Conservation (phyloP, 2,797 vertebrate genomes). For the Harpagifer antarcticus region DNA sequence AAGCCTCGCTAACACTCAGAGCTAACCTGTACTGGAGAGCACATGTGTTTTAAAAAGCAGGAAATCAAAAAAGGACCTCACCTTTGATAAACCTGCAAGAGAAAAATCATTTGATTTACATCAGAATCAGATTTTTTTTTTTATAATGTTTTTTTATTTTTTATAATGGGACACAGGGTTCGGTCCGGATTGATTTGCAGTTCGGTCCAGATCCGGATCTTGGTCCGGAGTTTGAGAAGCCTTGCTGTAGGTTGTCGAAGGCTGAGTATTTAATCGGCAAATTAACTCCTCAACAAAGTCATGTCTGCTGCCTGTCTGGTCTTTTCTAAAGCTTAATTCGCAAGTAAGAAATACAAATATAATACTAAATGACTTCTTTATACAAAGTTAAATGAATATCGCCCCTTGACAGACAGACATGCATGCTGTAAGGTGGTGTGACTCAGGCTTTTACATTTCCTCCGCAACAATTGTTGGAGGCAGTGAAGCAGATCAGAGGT, state of each 20-base stretch:
- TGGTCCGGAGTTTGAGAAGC: too few species aligned
- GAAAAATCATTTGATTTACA: too few species aligned
- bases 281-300: conserved; percentile 32
- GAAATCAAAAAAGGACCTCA: too few species aligned
- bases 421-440: conserved; percentile 30
- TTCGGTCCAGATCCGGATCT: too few species aligned
- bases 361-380: conserved; percentile 26
- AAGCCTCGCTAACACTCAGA: too few species aligned
- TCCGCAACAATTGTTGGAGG: conserved; percentile 46
- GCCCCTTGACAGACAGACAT: conserved; percentile 39
- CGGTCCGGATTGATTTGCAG: too few species aligned
- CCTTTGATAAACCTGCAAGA: too few species aligned
- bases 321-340: conserved; percentile 15
- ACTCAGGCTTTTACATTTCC: conserved; percentile 42
- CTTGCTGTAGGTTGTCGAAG: conserved; percentile 32
- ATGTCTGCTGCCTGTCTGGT: conserved; percentile 17
- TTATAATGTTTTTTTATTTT: too few species aligned
- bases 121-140: too few species aligned
- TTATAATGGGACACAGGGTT: too few species aligned
- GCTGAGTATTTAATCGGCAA: conserved; percentile 37
- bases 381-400: conserved; percentile 44
- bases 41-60: too few species aligned
- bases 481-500: conserved; percentile 55
- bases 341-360: conserved; percentile 22
- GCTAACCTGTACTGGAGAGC: too few species aligned